Evolutionary conservation across 2,888 invertebrate species (phyloP).

Genomic region (Oscheius sp.): DNA sequence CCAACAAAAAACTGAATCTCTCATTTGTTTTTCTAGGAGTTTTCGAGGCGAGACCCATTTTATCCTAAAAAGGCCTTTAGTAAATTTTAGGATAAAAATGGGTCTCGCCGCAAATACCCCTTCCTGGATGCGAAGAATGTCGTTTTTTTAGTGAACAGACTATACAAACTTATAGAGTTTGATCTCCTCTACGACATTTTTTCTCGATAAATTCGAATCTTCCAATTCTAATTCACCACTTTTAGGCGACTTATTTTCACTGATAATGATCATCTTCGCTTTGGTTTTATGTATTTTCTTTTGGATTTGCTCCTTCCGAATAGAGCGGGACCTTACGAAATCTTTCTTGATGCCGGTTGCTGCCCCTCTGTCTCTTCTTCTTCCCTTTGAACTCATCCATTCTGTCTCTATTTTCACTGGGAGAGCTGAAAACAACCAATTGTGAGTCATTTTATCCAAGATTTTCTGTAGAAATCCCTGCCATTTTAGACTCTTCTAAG

Average conservation of each 20-base stretch:
- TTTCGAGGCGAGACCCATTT: too few species aligned
- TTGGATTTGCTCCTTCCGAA: neutral
- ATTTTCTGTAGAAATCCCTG: neutral
- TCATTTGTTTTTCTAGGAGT: too few species aligned
- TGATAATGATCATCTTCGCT: neutral
- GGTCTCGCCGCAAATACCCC: too few species aligned
- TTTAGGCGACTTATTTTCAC: neutral
- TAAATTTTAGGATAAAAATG: too few species aligned
- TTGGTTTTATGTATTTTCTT: neutral
- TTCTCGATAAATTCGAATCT: too few species aligned
- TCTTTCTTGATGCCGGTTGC: slow-evolving; percentile 9
- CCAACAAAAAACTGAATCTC: too few species aligned
- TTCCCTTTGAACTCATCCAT: slow-evolving; percentile 4
- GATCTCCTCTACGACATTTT: too few species aligned
- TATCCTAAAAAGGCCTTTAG: too few species aligned
- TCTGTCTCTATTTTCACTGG: neutral
- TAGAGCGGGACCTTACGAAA: slow-evolving; percentile 11
- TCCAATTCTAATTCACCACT: too few species aligned
- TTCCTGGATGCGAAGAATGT: too few species aligned
- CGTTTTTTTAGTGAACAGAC: too few species aligned
- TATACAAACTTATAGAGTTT: too few species aligned
- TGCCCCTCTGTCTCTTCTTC: neutral
- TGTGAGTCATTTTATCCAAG: neutral
- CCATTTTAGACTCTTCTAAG: neutral
- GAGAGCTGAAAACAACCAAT: neutral